Evolutionary conservation across 1,140 invertebrate genomes (phyloP).

Genomic region (Popillia japonica): DNA sequence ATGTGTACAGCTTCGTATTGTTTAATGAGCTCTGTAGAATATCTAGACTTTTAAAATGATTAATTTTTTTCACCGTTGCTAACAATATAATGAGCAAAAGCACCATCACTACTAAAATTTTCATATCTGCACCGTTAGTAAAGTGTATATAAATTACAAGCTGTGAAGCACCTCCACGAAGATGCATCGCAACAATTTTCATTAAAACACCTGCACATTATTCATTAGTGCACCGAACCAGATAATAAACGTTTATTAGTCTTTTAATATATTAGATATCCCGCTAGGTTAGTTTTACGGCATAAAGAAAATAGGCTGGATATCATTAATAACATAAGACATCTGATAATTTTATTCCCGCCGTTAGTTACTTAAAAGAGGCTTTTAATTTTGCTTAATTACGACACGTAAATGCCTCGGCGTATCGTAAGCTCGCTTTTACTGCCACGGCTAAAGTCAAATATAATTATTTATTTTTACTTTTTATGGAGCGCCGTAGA

Average conservation of each 20-base stretch:
- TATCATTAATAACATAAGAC: neutral
- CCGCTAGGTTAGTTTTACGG: neutral
- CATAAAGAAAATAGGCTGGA: neutral
- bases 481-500: neutral
- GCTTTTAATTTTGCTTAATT: neutral
- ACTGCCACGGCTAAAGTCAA: neutral
- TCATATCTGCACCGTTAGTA: neutral
- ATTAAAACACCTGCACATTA: neutral
- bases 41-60: too few relatives aligned
- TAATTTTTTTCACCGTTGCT: too few relatives aligned
- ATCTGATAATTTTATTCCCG: neutral
- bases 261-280: neutral
- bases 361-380: neutral
- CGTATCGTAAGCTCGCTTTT: neutral
- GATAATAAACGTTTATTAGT: neutral
- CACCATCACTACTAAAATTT: neutral
- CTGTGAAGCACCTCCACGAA: neutral
- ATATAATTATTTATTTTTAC: slow-evolving; percentile 13
- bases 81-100: too few relatives aligned
- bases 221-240: neutral
- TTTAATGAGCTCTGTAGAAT: too few relatives aligned
- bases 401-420: neutral
- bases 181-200: neutral
- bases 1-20: too few relatives aligned
- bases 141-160: neutral